Evolutionary conservation across 1,140 invertebrate species (phyloP).

Genomic region (Eulimnadia texana): DNA sequence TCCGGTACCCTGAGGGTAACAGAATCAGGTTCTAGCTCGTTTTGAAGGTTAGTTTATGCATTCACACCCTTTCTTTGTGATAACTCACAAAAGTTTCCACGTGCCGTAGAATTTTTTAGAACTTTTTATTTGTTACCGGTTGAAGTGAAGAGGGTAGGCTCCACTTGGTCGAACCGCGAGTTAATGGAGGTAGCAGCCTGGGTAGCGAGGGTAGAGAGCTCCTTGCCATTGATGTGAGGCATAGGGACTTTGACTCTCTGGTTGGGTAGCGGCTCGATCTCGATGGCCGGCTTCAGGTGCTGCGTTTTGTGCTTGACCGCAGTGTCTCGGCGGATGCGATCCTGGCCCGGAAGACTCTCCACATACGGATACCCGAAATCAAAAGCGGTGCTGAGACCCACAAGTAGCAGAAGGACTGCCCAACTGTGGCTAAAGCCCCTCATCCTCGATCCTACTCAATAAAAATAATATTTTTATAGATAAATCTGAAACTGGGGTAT

Average conservation of each 20-base stretch:
- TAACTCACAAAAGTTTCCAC: no score
- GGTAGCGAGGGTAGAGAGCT: slow-evolving; percentile 26
- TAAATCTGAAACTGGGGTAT: no score
- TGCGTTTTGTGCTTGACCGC: slow-evolving; percentile 20
- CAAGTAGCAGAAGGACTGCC: background rate
- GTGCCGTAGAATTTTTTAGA: no score
- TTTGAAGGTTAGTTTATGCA: no score
- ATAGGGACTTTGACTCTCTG: slow-evolving; percentile 24
- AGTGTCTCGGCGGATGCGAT: background rate
- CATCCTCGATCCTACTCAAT: background rate
- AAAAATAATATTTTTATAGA: no score
- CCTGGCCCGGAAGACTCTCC: background rate
- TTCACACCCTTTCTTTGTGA: no score
- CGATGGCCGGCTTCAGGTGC: slow-evolving; percentile 22
- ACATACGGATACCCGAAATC: background rate
- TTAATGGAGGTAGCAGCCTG: slow-evolving; percentile 25
- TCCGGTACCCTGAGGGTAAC: no score
- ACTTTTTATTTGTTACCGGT: slow-evolving; percentile 17
- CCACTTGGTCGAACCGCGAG: slow-evolving; percentile 26
- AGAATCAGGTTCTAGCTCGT: no score
- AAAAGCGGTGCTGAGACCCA: background rate
- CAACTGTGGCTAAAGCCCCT: background rate
- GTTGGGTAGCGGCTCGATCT: slow-evolving; percentile 23
- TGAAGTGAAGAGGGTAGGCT: slow-evolving; percentile 26
- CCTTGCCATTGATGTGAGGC: slow-evolving; percentile 27